Evolutionary conservation across 92 coral and sea anemone species (phyloP).

Genomic region (Umimayanthus chanpuru): DNA sequence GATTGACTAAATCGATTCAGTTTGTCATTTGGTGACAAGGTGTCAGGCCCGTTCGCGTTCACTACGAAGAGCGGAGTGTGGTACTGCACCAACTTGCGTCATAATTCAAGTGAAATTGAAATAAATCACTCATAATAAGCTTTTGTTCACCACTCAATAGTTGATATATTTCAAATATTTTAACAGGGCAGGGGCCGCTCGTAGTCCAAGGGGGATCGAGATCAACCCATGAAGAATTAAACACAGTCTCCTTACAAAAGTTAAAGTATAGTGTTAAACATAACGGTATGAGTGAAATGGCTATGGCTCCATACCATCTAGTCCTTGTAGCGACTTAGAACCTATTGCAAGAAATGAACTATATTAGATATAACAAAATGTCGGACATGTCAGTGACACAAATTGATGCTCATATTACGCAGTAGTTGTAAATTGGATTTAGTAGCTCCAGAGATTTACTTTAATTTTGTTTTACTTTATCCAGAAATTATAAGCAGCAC

Average conservation of each 20-base stretch:
- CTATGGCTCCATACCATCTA: conserved; percentile 84
- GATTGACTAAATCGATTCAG: too few relatives aligned
- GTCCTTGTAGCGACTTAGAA: conserved; percentile 71
- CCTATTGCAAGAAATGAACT: conserved; percentile 52
- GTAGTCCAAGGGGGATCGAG: background rate
- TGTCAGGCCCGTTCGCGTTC: too few relatives aligned
- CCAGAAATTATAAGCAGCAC: too few relatives aligned
- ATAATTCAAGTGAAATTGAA: too few relatives aligned
- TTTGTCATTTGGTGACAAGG: too few relatives aligned
- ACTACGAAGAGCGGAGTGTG: too few relatives aligned
- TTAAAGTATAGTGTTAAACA: background rate
- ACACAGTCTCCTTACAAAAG: background rate
- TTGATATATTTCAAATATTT: too few relatives aligned
- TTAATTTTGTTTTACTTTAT: background rate
- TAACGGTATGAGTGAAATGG: conserved; percentile 44
- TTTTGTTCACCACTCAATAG: background rate
- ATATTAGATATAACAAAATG: background rate
- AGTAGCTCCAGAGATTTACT: background rate
- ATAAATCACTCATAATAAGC: background rate
- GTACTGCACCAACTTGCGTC: too few relatives aligned
- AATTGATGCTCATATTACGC: background rate
- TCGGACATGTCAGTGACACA: background rate
- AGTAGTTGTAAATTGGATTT: background rate
- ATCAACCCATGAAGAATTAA: background rate
- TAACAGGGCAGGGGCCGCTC: background rate